Percentiles rank a stretch among this genome's conserved stretches.
These are phyloP conservation scores for Oxytorus armatus DNA, from an alignment of 2,888 invertebrate genomes.

Conservation along the genomic window DNA sequence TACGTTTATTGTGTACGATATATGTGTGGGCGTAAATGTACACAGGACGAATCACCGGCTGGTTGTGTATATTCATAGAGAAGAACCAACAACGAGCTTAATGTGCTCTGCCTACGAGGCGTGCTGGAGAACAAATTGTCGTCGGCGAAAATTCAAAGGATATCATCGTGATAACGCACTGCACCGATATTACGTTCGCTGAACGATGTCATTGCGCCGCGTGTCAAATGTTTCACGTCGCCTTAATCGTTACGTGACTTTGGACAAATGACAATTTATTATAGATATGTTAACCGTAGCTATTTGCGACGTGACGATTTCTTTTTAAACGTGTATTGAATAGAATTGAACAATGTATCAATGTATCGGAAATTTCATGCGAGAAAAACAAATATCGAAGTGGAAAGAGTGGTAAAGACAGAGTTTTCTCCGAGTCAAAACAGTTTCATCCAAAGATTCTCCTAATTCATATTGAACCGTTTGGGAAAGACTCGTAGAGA, in stretches of 20 bases:
- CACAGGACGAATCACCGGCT: conserved; percentile 35
- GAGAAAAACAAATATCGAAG: conserved; percentile 28
- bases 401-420: too few species aligned
- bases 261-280: not conserved
- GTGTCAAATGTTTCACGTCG: conserved; percentile 31
- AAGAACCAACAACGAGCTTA: conserved; percentile 49
- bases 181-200: conserved; percentile 32
- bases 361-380: conserved; percentile 47
- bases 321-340: too few species aligned
- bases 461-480: too few species aligned
- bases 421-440: too few species aligned
- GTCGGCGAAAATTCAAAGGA: conserved; percentile 58
- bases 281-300: not conserved
- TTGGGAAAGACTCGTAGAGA: too few species aligned
- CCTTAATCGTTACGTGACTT: conserved; percentile 40
- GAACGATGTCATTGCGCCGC: conserved; percentile 41
- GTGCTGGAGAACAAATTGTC: conserved; percentile 12
- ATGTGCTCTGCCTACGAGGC: conserved; percentile 52
- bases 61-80: conserved; percentile 34
- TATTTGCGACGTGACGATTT: not conserved
- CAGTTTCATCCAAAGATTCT: too few species aligned
- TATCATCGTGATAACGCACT: conserved; percentile 53
- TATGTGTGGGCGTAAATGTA: not conserved
- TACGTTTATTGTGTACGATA: not conserved
- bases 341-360: too few species aligned